Conservation (phyloP, 2,113 vertebrate species). For the Oryzias javanicus region DNA sequence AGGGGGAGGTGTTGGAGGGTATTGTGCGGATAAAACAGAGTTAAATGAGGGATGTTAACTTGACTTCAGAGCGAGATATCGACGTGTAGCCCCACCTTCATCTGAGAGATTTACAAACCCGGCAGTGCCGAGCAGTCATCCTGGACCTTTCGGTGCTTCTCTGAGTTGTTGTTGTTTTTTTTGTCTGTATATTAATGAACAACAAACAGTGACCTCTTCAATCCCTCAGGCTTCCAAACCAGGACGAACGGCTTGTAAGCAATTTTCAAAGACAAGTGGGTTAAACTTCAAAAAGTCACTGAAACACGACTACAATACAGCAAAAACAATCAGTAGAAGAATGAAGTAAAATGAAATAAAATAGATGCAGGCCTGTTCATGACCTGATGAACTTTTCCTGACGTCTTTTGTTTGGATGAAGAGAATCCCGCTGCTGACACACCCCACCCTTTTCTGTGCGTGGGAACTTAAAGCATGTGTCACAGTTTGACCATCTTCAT, state of each 20-base stretch:
- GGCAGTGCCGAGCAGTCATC: constrained; percentile 11
- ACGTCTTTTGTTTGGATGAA: constrained; percentile 1
- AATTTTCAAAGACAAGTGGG: constrained; percentile 35
- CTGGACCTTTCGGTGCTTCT: constrained; percentile 20
- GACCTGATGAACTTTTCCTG: constrained; percentile 26
- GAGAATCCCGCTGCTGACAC: constrained; percentile 61
- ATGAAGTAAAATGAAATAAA: neutral
- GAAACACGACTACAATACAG: constrained; percentile 33
- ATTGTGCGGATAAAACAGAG: constrained; percentile 48
- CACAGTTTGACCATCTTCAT: constrained; percentile 33
- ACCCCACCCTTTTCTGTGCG: constrained; percentile 54
- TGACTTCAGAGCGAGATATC: constrained; percentile 48
- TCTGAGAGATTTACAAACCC: constrained; percentile 48
- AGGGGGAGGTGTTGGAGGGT: constrained; percentile 33
- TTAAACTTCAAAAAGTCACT: constrained; percentile 25
- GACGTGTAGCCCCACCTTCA: constrained; percentile 52
- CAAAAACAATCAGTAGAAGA: constrained; percentile 22
- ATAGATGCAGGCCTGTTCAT: constrained; percentile 1
- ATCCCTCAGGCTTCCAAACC: constrained; percentile 10
- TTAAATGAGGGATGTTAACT: constrained; percentile 40
- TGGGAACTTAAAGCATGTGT: constrained; percentile 50
- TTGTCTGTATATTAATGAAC: constrained; percentile 24
- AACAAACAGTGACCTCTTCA: constrained; percentile 42
- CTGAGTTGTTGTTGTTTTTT: constrained; percentile 23
- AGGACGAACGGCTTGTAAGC: constrained; percentile 19